Evolutionary conservation across 2,888 invertebrate species (phyloP).

Genomic region (Galerucella calmariensis): DNA sequence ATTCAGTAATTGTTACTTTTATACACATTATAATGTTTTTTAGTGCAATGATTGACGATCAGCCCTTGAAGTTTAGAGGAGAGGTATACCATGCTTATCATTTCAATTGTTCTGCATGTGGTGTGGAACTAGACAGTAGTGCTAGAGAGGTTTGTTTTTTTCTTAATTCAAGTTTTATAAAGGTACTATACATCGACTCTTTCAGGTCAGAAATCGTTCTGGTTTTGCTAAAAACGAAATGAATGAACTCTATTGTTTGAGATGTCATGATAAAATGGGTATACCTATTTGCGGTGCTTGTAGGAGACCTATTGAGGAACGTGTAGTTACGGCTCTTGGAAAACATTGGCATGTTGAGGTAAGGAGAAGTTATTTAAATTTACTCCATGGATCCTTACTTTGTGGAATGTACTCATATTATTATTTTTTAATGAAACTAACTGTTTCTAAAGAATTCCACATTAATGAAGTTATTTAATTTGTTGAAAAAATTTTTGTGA

Average conservation of each 20-base stretch:
- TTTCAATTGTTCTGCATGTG: conserved; percentile 95
- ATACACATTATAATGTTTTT: conserved; percentile 38
- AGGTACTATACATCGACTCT: background rate
- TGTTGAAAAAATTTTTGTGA: too few relatives aligned
- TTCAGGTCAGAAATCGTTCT: conserved; percentile 82
- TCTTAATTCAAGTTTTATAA: background rate
- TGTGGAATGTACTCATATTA: too few relatives aligned
- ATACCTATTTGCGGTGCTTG: conserved; percentile 99
- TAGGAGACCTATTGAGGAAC: conserved; percentile 97
- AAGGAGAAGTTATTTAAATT: conserved; percentile 38
- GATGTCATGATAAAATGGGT: conserved; percentile 99
- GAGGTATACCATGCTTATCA: conserved; percentile 99
- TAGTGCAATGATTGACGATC: conserved; percentile 91
- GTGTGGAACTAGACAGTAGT: conserved; percentile 92
- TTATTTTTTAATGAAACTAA: too few relatives aligned
- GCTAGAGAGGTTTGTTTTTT: conserved; percentile 77
- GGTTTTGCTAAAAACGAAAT: conserved; percentile 92
- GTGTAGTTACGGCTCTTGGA: conserved; percentile 97
- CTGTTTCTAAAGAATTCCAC: too few relatives aligned
- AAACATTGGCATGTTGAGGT: conserved; percentile 99
- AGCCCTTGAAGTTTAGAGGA: conserved; percentile 90
- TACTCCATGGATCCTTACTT: background rate
- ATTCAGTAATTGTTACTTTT: too few relatives aligned
- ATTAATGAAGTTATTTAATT: background rate
- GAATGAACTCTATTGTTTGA: conserved; percentile 95